Percentiles rank a stretch among this genome's conserved stretches.
Evolutionary conservation across 1,140 invertebrate species (phyloP).

Genomic region (Cephus cinctus): DNA sequence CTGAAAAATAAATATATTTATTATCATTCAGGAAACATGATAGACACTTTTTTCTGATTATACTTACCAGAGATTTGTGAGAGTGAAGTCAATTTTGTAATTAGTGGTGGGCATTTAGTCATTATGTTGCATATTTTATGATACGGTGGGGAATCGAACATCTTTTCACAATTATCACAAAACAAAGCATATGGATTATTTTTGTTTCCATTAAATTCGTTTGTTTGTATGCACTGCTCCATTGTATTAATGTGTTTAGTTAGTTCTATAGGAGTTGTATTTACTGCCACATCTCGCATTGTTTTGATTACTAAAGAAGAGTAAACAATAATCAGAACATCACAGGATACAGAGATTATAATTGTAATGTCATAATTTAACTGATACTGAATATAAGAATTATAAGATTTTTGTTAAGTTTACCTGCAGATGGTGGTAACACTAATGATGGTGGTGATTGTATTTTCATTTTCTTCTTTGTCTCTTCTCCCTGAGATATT

Average conservation of each 20-base stretch:
- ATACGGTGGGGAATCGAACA: slow-evolving; percentile 14
- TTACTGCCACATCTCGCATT: slow-evolving; percentile 15
- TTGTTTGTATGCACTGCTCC: slow-evolving; percentile 28
- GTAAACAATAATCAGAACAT: too few relatives aligned
- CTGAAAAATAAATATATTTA: slow-evolving; percentile 1
- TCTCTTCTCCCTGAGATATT: slow-evolving; percentile 1
- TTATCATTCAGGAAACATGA: slow-evolving; percentile 14
- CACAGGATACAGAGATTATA: too few relatives aligned
- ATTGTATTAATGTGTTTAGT: background rate
- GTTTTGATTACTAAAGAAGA: too few relatives aligned
- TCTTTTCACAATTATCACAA: slow-evolving; percentile 30
- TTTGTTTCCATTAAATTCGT: slow-evolving; percentile 23
- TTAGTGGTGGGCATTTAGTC: slow-evolving; percentile 16
- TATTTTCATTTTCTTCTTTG: slow-evolving; percentile 10
- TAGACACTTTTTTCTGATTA: background rate
- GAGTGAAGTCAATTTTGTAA: slow-evolving; percentile 14
- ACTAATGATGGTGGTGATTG: background rate
- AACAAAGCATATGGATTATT: slow-evolving; percentile 30
- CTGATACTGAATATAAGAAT: too few relatives aligned
- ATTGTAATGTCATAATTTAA: too few relatives aligned
- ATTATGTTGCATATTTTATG: slow-evolving; percentile 34
- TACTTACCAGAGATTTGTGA: slow-evolving; percentile 17
- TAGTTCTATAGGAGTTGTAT: slow-evolving; percentile 16
- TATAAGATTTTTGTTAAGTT: too few relatives aligned
- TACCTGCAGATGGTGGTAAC: too few relatives aligned